Base-by-base conservation (phyloP, 2,888 invertebrate species). In the Atrina japonica region DNA sequence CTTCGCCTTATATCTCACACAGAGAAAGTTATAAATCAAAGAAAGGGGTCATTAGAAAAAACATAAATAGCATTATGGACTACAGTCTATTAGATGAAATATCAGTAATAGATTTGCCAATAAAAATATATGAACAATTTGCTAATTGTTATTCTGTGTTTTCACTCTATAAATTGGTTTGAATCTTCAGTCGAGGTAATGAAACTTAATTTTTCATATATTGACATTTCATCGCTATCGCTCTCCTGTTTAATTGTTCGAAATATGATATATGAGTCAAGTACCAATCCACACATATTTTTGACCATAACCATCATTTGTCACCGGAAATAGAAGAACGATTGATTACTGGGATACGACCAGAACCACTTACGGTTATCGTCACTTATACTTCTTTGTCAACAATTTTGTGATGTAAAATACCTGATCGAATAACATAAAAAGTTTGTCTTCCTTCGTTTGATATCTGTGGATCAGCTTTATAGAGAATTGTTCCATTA, bases 331-430 rank as follows among this genome's bases (percentile, higher is more conserved):
- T 68, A 23, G 55, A 53, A 30, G 52, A 43, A 25, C 61, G 55
- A 61, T 66, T 70, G 70, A 70, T 70, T 66, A 49, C 61, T 53
- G 55, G 41, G 29, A 60, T 49, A 55, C 55, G 66, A 61, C 60
- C 60, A 66, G 47, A 66, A 56, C 70, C 70, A 70, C 70, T 70
- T 70, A 66, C 66, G 61, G 50, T 61, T 53, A 66, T 56, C 66
- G 66, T 70, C 60, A 66, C 55, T 21, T 16, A 66, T 70, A 55
- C 60, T 59, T 66, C 55, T 58, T 66, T 60, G 70, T 70, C 70
- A 70, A 70, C 70, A 70, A 52, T 65, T 70, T 70, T 70, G 65
- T 61, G 45, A 55, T 49, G 52, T 65, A 52, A 66, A 70, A 70
- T 66, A 66, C 66, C 49, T 58, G 70, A 70, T 66, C 66, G 59